Evolutionary conservation across 2,797 vertebrate species (phyloP).

Genomic region (Merluccius polli): DNA sequence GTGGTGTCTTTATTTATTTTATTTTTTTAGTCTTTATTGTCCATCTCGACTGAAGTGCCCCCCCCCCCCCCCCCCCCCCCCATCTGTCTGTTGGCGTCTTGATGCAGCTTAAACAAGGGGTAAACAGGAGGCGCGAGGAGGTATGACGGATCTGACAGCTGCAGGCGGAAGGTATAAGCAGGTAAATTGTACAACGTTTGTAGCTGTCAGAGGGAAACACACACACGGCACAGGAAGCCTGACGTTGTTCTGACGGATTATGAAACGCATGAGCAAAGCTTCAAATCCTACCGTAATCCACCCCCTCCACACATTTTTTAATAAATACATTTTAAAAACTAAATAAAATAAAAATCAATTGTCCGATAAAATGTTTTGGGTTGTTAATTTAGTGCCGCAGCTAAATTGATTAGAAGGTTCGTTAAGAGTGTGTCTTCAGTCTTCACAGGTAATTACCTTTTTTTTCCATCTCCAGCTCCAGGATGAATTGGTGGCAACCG

Average conservation of each 20-base stretch:
- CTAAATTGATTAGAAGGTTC: not conserved
- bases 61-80: not conserved
- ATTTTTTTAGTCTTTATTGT: not conserved
- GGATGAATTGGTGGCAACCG: not conserved
- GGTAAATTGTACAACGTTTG: constrained; percentile 53
- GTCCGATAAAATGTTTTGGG: not conserved
- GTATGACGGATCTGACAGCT: constrained; percentile 45
- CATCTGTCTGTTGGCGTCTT: not conserved
- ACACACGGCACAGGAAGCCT: constrained; percentile 32
- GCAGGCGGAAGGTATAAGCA: constrained; percentile 45
- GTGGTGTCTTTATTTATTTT: not conserved
- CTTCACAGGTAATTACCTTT: not conserved
- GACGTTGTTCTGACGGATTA: constrained; percentile 17
- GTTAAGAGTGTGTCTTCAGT: not conserved
- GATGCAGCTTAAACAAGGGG: not conserved
- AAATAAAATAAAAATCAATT: not conserved
- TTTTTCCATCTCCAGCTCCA: not conserved
- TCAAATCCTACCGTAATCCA: not conserved
- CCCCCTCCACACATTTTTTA: not conserved
- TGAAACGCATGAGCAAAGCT: not conserved
- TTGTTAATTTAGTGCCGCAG: not conserved
- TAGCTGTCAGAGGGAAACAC: constrained; percentile 47
- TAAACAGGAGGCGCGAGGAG: constrained; percentile 33
- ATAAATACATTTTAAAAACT: not conserved
- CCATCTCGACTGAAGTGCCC: not conserved